Evolutionary conservation across 2,888 invertebrate species (phyloP).

Genomic region (Nasonia oneida): DNA sequence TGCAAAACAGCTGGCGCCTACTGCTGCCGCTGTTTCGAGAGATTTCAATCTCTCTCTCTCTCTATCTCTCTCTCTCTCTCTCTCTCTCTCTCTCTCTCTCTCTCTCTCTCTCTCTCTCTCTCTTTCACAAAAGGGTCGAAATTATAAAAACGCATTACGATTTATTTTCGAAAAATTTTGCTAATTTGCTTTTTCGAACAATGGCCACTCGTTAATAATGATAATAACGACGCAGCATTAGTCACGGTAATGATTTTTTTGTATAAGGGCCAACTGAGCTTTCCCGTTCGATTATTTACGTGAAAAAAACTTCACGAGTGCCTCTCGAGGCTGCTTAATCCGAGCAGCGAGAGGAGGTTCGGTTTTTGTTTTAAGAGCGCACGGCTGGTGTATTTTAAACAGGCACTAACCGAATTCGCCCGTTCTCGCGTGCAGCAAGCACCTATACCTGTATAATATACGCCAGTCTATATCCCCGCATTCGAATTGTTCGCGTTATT

Average conservation of each 20-base stretch:
- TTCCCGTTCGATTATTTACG: conserved; percentile 55
- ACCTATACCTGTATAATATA: background rate
- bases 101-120: too few species aligned
- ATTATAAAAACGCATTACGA: background rate
- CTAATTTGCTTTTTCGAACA: conserved; percentile 14
- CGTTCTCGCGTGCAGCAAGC: background rate
- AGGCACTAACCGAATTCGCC: background rate
- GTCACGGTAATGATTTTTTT: conserved; percentile 40
- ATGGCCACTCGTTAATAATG: conserved; percentile 19
- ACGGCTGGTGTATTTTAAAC: conserved; percentile 39
- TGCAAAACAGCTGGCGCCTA: conserved; percentile 40
- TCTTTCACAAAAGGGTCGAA: background rate
- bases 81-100: too few species aligned
- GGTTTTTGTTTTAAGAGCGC: conserved; percentile 55
- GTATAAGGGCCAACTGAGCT: conserved; percentile 28
- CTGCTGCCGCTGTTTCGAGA: background rate
- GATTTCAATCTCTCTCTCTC: background rate
- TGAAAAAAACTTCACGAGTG: conserved; percentile 53
- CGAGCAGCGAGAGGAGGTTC: conserved; percentile 20
- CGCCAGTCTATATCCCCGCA: background rate
- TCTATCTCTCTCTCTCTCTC: too few species aligned
- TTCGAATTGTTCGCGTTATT: background rate
- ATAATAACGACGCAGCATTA: conserved; percentile 42
- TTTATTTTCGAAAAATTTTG: background rate
- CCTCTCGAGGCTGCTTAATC: conserved; percentile 41